Evolutionary conservation across 2,888 invertebrate genomes (phyloP), one percentile per base, ranked within the genome.

Genomic region (Cerceris rybyensis): DNA sequence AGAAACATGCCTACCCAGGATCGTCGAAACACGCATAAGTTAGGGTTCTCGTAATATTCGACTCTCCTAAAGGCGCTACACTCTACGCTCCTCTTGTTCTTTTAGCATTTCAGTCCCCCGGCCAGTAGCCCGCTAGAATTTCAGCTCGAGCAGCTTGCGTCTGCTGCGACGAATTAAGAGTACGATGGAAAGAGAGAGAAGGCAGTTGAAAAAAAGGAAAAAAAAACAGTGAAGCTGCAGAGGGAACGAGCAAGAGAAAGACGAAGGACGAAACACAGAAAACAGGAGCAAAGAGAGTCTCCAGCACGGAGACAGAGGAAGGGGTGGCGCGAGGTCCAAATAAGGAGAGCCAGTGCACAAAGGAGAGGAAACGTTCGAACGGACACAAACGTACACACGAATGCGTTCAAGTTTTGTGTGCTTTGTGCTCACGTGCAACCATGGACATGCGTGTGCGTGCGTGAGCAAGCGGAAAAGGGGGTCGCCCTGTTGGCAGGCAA

Each of bases 291-390:
- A 39, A 28, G 16, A 41, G 11, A 41, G n/a, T 1, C 28, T 28
- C 28, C 28, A 28, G 28, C 28, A 17, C 57, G 61, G 13, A 77
- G 72, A 68, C 63, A 61, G 67, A 59, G 46, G 52, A 46, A 64
- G 50, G 64, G 75, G 74, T 66, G 67, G 82, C 70, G 70, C 42
- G 70, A 83, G 78, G 75, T 66, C 87, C 86, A 87, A 88, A 88
- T 86, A 89, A 90, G 88, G 89, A 80, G 82, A 79, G 82, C 81
- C 81, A 78, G 79, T 84, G 85, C 70, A 89, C 87, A 88, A 89
- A 89, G 88, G 83, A 88, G 85, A 88, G 88, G 88, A 89, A 89
- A 88, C 85, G 80, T 85, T 78, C 86, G 81, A 81, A 82, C 67
- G 78, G 71, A 59, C 71, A 75, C 71, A 65, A 68, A 64, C 68